phyloP scores from a whole-genome alignment of 1,140 invertebrate species.

The Trachelipus rathkii region DNA sequence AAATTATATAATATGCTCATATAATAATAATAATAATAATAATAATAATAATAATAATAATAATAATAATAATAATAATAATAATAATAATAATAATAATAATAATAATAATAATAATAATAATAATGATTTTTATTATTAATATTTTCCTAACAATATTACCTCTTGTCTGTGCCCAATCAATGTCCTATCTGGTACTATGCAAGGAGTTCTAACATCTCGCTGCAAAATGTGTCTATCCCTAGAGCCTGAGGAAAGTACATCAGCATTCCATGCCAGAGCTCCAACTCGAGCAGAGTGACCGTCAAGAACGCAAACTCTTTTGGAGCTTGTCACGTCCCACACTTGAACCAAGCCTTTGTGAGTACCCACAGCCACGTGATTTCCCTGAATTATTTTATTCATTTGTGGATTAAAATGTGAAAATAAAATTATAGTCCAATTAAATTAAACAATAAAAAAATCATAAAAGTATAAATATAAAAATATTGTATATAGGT shows the following conservation, averaged over 20 bases:
- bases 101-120: no score
- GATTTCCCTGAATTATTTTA: constrained; percentile 65
- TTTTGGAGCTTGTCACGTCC: constrained; percentile 93
- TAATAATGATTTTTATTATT: no score
- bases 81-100: no score
- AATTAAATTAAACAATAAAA: no score
- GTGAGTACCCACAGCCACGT: constrained; percentile 96
- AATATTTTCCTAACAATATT: no score
- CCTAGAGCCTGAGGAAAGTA: constrained; percentile 90
- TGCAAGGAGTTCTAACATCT: constrained; percentile 82
- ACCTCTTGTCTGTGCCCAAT: constrained; percentile 95
- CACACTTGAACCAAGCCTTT: constrained; percentile 95
- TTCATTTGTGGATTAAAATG: background rate
- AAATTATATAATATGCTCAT: no score
- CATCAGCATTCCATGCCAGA: constrained; percentile 96
- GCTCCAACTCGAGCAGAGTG: constrained; percentile 91
- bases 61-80: no score
- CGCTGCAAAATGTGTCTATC: constrained; percentile 91
- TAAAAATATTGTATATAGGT: no score
- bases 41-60: no score
- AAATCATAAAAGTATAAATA: no score
- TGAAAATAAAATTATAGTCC: no score
- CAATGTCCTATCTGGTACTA: constrained; percentile 70
- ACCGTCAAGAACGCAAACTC: constrained; percentile 82
- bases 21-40: no score